A percentile compares a stretch with the other conserved stretches of the same genome.
Evolutionary conservation across 1,140 invertebrate genomes (phyloP).

Genomic region (Araneus ventricosus): DNA sequence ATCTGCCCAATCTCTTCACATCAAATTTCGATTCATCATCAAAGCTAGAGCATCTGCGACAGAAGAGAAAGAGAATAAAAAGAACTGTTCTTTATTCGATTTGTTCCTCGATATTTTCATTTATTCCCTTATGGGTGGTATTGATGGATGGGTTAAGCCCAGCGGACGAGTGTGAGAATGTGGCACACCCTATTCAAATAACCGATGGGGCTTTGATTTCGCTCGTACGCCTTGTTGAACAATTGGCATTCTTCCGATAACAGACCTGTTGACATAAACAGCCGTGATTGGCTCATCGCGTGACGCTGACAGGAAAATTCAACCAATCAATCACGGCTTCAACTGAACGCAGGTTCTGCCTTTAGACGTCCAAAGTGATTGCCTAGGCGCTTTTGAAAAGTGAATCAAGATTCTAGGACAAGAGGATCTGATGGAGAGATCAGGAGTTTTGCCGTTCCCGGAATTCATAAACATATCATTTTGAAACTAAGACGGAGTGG

Average conservation of each 20-base stretch:
- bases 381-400: neutral
- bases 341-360: neutral
- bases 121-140: neutral
- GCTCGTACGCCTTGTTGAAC: neutral
- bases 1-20: too few relatives aligned
- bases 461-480: constrained; percentile 18
- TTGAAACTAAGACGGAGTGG: neutral
- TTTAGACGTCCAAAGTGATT: neutral
- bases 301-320: neutral
- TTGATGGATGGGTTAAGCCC: neutral
- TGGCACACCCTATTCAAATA: neutral
- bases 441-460: neutral
- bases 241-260: neutral
- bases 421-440: neutral
- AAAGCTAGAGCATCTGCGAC: too few relatives aligned
- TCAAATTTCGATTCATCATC: too few relatives aligned
- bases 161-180: neutral
- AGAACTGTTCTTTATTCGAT: neutral
- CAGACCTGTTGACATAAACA: neutral
- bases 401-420: neutral
- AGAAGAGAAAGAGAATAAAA: too few relatives aligned
- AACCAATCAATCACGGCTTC: neutral
- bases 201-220: neutral
- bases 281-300: neutral
- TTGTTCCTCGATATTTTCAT: neutral